A percentile compares a stretch with the other conserved stretches of the same genome.
Conservation (phyloP, 2,888 invertebrate species). For the Chymomyza procnemis region DNA sequence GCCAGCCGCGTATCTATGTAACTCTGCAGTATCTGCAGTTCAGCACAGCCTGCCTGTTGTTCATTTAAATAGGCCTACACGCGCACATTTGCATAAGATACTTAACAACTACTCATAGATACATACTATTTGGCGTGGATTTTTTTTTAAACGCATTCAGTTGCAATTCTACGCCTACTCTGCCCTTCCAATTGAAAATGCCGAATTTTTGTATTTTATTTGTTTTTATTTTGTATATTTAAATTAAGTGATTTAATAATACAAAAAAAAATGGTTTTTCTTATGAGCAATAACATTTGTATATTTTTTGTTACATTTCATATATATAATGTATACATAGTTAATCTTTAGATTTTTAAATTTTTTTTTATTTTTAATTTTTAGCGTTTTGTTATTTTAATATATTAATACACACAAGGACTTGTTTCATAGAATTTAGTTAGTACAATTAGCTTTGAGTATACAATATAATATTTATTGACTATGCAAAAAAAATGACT, state of each 20-base stretch:
- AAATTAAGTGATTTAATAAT: slow-evolving; percentile 38
- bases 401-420: not conserved
- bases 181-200: too few relatives aligned
- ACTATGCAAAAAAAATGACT: slow-evolving; percentile 57
- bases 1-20: not conserved
- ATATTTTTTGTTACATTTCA: not conserved
- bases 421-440: not conserved
- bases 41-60: not conserved
- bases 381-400: not conserved
- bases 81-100: not conserved
- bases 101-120: not conserved
- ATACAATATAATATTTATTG: slow-evolving; percentile 43
- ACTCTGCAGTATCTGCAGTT: not conserved
- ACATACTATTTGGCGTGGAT: not conserved
- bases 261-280: slow-evolving; percentile 49
- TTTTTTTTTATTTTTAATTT: slow-evolving; percentile 1
- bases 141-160: not conserved
- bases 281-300: slow-evolving; percentile 16
- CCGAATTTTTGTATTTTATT: not conserved
- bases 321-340: slow-evolving; percentile 22
- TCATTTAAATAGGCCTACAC: not conserved
- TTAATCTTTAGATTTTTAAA: not conserved
- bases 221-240: slow-evolving; percentile 29
- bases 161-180: not conserved
- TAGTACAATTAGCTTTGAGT: not conserved